Conservation (phyloP, 2,888 invertebrate genomes). For the Holacanthella duospinosa region DNA sequence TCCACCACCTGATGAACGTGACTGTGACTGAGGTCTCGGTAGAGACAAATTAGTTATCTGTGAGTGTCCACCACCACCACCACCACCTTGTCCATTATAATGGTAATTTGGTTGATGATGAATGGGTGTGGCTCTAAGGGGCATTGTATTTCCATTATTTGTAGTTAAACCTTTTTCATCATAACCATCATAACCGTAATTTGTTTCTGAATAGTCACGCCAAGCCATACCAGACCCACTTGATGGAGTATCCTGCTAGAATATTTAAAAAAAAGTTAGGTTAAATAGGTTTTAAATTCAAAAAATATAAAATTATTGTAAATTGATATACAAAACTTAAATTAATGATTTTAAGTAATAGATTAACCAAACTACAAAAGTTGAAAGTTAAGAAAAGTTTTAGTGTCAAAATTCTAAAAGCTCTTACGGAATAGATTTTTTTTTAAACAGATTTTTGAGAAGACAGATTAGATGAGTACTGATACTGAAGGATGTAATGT, state of each 20-base stretch:
- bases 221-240: slow-evolving; percentile 50
- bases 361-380: no score
- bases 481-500: no score
- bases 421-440: no score
- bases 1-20: slow-evolving; percentile 12
- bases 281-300: neutral
- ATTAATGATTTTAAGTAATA: no score
- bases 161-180: slow-evolving; percentile 61
- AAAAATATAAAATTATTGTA: neutral
- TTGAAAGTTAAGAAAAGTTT: no score
- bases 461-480: no score
- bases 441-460: no score
- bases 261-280: neutral
- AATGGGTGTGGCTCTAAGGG: slow-evolving; percentile 25
- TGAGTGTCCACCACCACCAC: slow-evolving; percentile 14
- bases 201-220: slow-evolving; percentile 75
- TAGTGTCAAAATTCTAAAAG: no score
- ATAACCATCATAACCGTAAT: slow-evolving; percentile 80
- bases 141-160: slow-evolving; percentile 33
- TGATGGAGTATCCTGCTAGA: slow-evolving; percentile 28
- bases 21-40: slow-evolving; percentile 25
- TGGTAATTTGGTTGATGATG: slow-evolving; percentile 10
- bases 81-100: slow-evolving; percentile 20
- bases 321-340: no score
- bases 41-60: slow-evolving; percentile 30